These are phyloP conservation scores for Lytechinus variegatus DNA, from an alignment of 35 echinoderm and acorn worm species.

Conservation along the genomic window DNA sequence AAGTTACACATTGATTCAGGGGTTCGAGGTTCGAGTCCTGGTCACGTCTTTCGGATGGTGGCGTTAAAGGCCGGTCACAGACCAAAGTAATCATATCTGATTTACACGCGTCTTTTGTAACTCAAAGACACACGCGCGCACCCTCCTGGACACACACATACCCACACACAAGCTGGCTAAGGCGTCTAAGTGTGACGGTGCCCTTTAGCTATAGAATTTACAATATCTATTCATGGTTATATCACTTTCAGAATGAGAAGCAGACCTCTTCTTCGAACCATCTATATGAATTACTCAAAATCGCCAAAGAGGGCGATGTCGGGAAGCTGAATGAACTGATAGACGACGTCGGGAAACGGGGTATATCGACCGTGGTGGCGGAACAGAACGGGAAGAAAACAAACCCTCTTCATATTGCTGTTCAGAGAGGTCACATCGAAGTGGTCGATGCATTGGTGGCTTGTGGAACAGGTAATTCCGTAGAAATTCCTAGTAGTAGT, in stretches of 20 bases:
- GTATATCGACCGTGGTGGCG: neutral
- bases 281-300: neutral
- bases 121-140: too few relatives aligned
- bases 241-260: neutral
- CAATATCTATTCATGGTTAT: neutral
- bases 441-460: neutral
- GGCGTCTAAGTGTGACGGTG: too few relatives aligned
- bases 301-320: neutral
- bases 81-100: too few relatives aligned
- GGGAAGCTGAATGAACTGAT: neutral
- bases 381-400: neutral
- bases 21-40: too few relatives aligned
- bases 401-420: neutral
- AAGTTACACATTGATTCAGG: too few relatives aligned
- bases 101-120: too few relatives aligned
- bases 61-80: too few relatives aligned
- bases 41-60: too few relatives aligned
- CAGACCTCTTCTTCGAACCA: neutral
- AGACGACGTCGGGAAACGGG: neutral
- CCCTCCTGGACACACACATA: too few relatives aligned
- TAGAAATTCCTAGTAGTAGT: too few relatives aligned
- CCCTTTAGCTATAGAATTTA: constrained; percentile 29
- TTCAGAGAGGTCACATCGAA: neutral
- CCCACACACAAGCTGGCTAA: too few relatives aligned
- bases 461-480: neutral